phyloP scores from a whole-genome alignment of 2,113 vertebrate species.

The Maccullochella peelii region DNA sequence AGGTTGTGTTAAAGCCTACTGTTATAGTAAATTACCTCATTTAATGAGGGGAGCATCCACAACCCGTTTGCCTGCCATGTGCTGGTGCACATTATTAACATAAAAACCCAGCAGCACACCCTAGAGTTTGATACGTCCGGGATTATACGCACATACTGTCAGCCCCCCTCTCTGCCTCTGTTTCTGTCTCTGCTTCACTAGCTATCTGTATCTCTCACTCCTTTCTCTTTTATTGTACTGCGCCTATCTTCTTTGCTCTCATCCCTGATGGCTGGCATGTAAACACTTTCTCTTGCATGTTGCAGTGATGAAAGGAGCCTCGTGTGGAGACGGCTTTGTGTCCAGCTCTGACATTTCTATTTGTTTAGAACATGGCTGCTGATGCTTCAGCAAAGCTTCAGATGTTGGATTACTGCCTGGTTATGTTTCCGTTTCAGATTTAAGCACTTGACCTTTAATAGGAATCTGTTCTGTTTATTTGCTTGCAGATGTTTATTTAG shows the following conservation, averaged over 20 bases:
- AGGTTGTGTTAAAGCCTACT: slow-evolving; percentile 60
- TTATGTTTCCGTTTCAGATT: slow-evolving; percentile 63
- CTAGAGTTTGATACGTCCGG: slow-evolving; percentile 59
- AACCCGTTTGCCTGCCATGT: slow-evolving; percentile 53
- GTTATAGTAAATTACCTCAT: slow-evolving; percentile 68
- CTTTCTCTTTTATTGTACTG: slow-evolving; percentile 27
- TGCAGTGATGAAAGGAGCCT: slow-evolving; percentile 52
- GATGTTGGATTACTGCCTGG: slow-evolving; percentile 58
- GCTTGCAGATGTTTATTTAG: slow-evolving; percentile 68
- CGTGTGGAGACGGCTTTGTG: slow-evolving; percentile 44
- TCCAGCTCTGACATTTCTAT: slow-evolving; percentile 62
- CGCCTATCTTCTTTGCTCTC: slow-evolving; percentile 1
- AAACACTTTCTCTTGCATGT: slow-evolving; percentile 57
- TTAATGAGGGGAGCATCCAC: slow-evolving; percentile 65
- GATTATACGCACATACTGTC: slow-evolving; percentile 44
- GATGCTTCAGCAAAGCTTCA: slow-evolving; percentile 41
- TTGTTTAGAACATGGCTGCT: slow-evolving; percentile 57
- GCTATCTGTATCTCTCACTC: slow-evolving; percentile 13
- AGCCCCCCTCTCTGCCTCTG: not conserved
- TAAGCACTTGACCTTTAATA: slow-evolving; percentile 70
- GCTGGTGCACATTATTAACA: slow-evolving; percentile 67
- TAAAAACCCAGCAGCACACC: slow-evolving; percentile 62
- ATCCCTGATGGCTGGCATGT: slow-evolving; percentile 53
- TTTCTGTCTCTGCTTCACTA: slow-evolving; percentile 6
- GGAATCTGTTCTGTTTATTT: slow-evolving; percentile 59